Base-by-base conservation (phyloP, 2,113 vertebrate species). In the Phocoena phocoena region DNA sequence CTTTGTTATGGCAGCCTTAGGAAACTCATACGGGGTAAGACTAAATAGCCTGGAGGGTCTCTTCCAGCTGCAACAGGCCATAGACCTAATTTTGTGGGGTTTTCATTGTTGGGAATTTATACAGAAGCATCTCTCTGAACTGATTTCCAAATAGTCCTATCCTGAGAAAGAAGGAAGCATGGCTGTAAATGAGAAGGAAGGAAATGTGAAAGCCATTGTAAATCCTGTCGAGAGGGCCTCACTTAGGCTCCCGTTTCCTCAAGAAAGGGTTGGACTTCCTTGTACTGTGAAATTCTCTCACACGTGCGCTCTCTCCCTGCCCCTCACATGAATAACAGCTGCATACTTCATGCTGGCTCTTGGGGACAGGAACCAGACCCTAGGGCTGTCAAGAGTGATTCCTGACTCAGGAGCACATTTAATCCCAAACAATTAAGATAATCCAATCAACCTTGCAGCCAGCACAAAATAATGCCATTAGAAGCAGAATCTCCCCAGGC, bases 231-330 rank as follows among this genome's bases (percentile, higher is more conserved):
- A 55, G 17, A 62, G 21, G 87, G 2, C 7, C 33, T 62, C 25
- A 8, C 3, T 14, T 0, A 4, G 26, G 41, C 23, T 31, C 23
- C 13, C 5, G 12, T 60, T 82, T 31, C 74, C 44, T 86, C 11
- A 26, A 60, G 41, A 87, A 87, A 20, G 53, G 3, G 2, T 77
- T 15, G 3, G 23, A 18, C 28, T 44, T 36, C 31, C 7, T 11
- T 14, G 17, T 1, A 3, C 25, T 47, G 18, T 4, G 18, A 25
- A 14, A 11, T 53, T 79, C 76, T 62, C 68, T 13, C 11, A 21
- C 47, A 20, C 3, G 1, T 1, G 9, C 0, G 0, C 36, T 55
- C n/a, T 50, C 20, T 44, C 9, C 31, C 21, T 9, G n/a, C 5
- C 47, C 8, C 55, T 26, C 11, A 1, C 1, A 0, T 2, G 15